Conservation (phyloP, 2,113 vertebrate genomes). For the Phrynosoma platyrhinos region DNA sequence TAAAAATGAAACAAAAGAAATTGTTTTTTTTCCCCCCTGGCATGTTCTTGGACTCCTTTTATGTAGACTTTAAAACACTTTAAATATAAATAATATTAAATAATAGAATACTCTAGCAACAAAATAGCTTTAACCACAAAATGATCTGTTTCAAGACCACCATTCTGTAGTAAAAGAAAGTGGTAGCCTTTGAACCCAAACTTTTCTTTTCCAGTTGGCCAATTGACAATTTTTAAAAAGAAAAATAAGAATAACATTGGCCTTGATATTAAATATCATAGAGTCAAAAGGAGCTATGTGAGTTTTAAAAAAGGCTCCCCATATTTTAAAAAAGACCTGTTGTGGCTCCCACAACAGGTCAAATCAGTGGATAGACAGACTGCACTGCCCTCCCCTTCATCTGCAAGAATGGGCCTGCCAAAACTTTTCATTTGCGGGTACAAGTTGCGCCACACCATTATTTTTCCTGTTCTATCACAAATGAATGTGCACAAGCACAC, state of each 20-base stretch:
- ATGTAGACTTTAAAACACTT: neutral
- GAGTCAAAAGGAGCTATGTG: neutral
- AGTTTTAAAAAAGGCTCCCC: neutral
- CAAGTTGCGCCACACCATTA: too few species aligned
- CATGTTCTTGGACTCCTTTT: slow-evolving; percentile 9
- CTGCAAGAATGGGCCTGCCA: too few species aligned
- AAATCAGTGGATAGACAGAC: too few species aligned
- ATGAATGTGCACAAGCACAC: too few species aligned
- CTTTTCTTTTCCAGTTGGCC: neutral
- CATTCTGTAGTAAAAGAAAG: slow-evolving; percentile 35
- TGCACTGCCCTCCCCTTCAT: too few species aligned
- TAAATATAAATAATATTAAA: neutral
- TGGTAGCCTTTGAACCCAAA: neutral
- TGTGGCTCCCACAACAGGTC: too few species aligned
- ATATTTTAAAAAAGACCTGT: too few species aligned
- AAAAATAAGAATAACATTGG: neutral
- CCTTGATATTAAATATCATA: neutral
- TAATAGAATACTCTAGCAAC: slow-evolving; percentile 35
- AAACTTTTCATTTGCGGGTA: too few species aligned
- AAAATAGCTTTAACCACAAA: neutral
- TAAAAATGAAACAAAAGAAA: slow-evolving; percentile 12
- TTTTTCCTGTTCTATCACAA: too few species aligned
- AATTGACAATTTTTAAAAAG: neutral
- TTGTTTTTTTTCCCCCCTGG: neutral
- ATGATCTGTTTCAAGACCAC: slow-evolving; percentile 33